These are phyloP conservation scores for Aurelia aurita complex sp. Pacific DNA, from an alignment of 30 jellyfish, hydroid and myxozoan genomes.

Conservation along the genomic window DNA sequence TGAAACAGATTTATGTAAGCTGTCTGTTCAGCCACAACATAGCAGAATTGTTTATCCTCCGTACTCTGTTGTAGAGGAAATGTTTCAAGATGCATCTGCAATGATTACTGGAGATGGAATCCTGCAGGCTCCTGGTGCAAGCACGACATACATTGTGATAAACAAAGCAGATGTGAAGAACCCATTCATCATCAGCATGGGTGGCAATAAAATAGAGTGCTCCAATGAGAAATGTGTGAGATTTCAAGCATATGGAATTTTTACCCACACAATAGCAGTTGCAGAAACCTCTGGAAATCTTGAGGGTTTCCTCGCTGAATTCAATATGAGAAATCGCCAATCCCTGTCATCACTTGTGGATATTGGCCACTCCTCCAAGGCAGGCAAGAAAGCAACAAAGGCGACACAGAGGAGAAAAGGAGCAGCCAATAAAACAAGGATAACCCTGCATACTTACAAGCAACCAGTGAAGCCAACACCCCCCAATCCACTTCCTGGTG, in stretches of 20 bases:
- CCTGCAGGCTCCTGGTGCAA: constrained; percentile 16
- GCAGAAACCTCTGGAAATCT: not conserved
- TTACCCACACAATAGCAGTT: not conserved
- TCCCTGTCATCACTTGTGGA: not conserved
- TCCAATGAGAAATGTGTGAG: not conserved
- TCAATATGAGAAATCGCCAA: not conserved
- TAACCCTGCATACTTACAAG: not conserved
- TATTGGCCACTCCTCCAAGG: not conserved
- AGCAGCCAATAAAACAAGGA: not conserved
- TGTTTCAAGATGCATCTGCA: constrained; percentile 18
- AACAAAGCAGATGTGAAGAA: not conserved
- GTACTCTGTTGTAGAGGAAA: not conserved
- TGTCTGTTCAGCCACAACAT: constrained; percentile 1
- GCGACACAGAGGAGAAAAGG: not conserved
- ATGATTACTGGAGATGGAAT: constrained; percentile 3
- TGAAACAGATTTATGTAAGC: not conserved
- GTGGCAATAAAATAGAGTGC: not conserved
- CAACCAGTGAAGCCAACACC: not conserved
- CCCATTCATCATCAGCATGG: not conserved
- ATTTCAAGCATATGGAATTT: not conserved
- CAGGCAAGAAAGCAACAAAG: not conserved
- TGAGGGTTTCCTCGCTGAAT: not conserved
- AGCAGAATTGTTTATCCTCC: constrained; percentile 16
- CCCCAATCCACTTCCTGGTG: constrained; percentile 31
- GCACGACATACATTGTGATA: not conserved